phyloP scores from a whole-genome alignment of 2,888 invertebrate genomes.

The Drosophila buzzatii region DNA sequence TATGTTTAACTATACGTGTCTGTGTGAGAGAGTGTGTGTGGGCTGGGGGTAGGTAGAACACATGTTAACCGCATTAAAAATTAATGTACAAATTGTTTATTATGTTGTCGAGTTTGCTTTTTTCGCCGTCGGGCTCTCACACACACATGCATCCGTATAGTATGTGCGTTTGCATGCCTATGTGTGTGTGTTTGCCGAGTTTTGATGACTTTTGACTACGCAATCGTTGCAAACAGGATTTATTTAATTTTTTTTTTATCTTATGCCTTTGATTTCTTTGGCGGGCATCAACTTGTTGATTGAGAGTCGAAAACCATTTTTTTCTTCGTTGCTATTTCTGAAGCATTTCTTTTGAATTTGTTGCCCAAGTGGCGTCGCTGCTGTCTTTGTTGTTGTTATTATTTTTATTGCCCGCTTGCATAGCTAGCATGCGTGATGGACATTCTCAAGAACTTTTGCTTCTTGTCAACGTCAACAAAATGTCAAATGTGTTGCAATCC shows the following conservation, averaged over 20 bases:
- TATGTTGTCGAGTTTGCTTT: conserved; percentile 68
- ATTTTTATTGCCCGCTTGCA: conserved; percentile 48
- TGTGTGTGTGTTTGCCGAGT: conserved; percentile 23
- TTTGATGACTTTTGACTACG: conserved; percentile 59
- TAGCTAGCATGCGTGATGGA: conserved; percentile 63
- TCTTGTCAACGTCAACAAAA: conserved; percentile 62
- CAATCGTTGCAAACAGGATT: conserved; percentile 58
- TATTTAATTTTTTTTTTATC: conserved; percentile 11
- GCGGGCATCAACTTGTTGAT: conserved; percentile 70
- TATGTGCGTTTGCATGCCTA: too few relatives aligned
- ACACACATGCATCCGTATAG: conserved; percentile 22
- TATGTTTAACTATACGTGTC: conserved; percentile 4
- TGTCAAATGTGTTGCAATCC: conserved; percentile 70
- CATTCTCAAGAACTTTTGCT: conserved; percentile 74
- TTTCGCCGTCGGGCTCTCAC: conserved; percentile 57
- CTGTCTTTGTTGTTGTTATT: conserved; percentile 22
- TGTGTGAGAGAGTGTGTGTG: conserved; percentile 13
- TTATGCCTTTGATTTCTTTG: conserved; percentile 42
- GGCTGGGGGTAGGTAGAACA: conserved; percentile 46
- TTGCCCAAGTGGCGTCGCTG: conserved; percentile 34
- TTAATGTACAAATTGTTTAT: conserved; percentile 80
- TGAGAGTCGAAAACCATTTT: conserved; percentile 53
- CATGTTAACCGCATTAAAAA: conserved; percentile 81
- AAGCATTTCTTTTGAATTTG: conserved; percentile 63
- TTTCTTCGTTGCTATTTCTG: conserved; percentile 24